Percentiles rank a stretch among this genome's conserved stretches.
Evolutionary conservation across 1,140 invertebrate genomes (phyloP).

Genomic region (Oncopeltus fasciatus): DNA sequence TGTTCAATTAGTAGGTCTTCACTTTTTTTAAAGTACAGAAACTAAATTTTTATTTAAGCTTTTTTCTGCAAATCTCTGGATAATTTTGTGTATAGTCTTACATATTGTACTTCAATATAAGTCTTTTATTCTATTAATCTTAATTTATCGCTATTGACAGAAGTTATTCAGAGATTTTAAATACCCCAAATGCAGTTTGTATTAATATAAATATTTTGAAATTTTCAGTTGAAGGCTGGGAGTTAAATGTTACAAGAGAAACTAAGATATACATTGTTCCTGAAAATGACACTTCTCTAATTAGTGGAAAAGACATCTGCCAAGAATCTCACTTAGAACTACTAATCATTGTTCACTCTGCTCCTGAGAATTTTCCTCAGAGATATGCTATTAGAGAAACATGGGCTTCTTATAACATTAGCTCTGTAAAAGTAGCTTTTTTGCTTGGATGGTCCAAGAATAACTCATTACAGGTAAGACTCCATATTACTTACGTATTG

Average conservation of each 20-base stretch:
- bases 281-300: constrained; percentile 47
- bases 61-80: not conserved
- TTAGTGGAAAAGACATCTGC: constrained; percentile 45
- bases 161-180: not conserved
- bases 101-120: not conserved
- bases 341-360: constrained; percentile 57
- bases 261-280: constrained; percentile 51
- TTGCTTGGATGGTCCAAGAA: constrained; percentile 40
- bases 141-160: not conserved
- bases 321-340: constrained; percentile 31
- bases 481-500: no score
- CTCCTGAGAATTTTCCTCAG: constrained; percentile 46
- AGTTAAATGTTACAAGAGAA: constrained; percentile 51
- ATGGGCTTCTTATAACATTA: constrained; percentile 39
- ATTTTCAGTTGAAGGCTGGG: constrained; percentile 41
- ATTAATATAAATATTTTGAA: not conserved
- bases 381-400: constrained; percentile 60
- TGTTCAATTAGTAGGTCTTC: no score
- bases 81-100: not conserved
- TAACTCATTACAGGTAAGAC: constrained; percentile 36
- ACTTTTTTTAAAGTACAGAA: no score
- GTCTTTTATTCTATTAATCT: not conserved
- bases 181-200: not conserved
- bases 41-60: not conserved
- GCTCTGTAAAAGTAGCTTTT: constrained; percentile 35